These are phyloP conservation scores for Clarias batrachus DNA, from an alignment of 2,113 vertebrate genomes.

Conservation along the genomic window DNA sequence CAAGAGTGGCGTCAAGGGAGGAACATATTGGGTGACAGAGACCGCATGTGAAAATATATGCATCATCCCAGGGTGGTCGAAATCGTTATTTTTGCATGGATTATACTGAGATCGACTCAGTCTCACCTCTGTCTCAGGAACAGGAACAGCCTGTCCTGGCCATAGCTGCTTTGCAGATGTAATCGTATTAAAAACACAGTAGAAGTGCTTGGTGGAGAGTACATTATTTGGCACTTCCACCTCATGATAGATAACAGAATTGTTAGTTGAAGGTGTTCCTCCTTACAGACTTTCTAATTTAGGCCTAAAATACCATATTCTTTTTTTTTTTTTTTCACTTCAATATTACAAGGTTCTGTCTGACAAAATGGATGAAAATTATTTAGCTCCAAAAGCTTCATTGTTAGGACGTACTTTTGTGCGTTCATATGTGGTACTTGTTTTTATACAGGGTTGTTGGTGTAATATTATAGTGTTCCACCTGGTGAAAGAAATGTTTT, in stretches of 20 bases:
- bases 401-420: not conserved
- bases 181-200: not conserved
- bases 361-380: not conserved
- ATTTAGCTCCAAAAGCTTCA: not conserved
- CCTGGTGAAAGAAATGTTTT: not conserved
- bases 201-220: not conserved
- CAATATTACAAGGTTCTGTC: not conserved
- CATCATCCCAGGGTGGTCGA: slow-evolving; percentile 1
- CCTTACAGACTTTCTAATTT: not conserved
- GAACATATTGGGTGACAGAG: slow-evolving; percentile 28
- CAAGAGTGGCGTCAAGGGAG: not conserved
- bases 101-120: slow-evolving; percentile 28
- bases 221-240: slow-evolving; percentile 4
- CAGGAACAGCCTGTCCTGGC: slow-evolving; percentile 2
- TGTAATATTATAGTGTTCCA: not conserved
- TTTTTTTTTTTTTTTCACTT: not conserved
- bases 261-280: not conserved
- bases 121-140: slow-evolving; percentile 15
- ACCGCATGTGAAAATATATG: slow-evolving; percentile 28
- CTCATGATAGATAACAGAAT: not conserved
- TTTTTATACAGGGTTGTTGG: not conserved
- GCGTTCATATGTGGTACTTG: not conserved
- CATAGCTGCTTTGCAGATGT: not conserved
- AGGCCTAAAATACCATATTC: not conserved
- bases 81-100: slow-evolving; percentile 16